Evolutionary conservation across 1,140 invertebrate species (phyloP).

Genomic region (Babylonia areolata): DNA sequence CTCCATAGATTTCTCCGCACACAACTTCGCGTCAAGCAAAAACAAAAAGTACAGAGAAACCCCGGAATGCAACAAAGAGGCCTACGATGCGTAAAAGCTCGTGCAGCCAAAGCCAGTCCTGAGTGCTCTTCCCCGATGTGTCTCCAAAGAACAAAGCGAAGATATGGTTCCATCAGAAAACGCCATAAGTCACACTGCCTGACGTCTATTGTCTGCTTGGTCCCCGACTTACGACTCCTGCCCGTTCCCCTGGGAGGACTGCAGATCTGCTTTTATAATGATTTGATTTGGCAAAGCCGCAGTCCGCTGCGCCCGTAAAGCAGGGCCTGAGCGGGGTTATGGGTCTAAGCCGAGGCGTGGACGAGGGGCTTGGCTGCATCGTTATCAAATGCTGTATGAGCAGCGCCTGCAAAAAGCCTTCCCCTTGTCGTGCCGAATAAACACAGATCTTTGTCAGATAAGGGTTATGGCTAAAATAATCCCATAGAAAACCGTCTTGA

Average conservation of each 20-base stretch:
- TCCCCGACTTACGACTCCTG: slow-evolving; percentile 6
- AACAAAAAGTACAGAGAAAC: too few relatives aligned
- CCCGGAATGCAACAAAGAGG: too few relatives aligned
- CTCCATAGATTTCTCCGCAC: too few relatives aligned
- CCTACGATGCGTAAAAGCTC: too few relatives aligned
- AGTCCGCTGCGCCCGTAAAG: background rate
- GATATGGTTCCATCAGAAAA: slow-evolving; percentile 29
- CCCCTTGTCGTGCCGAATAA: background rate
- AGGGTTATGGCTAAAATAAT: slow-evolving; percentile 27
- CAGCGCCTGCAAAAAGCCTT: background rate
- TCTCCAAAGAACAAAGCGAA: slow-evolving; percentile 27
- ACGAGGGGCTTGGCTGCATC: background rate
- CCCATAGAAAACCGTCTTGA: slow-evolving; percentile 11
- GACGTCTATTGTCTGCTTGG: slow-evolving; percentile 27
- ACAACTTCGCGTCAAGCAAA: too few relatives aligned
- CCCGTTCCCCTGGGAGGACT: background rate
- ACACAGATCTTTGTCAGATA: slow-evolving; percentile 17
- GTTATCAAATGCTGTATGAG: slow-evolving; percentile 28
- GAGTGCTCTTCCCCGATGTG: too few relatives aligned
- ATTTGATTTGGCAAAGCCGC: slow-evolving; percentile 11
- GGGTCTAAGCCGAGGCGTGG: background rate
- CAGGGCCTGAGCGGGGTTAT: slow-evolving; percentile 16
- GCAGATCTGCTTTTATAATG: slow-evolving; percentile 27
- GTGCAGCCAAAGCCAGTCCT: too few relatives aligned
- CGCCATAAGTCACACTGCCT: slow-evolving; percentile 29